A percentile compares a stretch with the other conserved stretches of the same genome.
Conservation (phyloP, 1,140 invertebrate genomes). For the Ctenoplectra terminalis region DNA sequence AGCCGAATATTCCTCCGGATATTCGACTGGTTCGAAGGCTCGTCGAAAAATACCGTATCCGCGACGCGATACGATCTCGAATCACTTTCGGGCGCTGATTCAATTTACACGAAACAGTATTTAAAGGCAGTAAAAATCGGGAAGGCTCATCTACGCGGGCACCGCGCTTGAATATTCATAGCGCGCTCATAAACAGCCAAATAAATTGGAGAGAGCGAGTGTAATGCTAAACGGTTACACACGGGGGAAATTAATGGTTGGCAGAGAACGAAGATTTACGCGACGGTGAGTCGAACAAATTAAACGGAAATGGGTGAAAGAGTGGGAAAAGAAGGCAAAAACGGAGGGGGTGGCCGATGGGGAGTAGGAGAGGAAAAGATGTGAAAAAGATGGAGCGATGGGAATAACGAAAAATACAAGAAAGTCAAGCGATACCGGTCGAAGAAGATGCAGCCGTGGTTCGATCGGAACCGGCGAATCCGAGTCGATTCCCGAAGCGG, state of each 20-base stretch:
- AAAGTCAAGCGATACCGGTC: slow-evolving; percentile 14
- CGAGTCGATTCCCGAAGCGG: slow-evolving; percentile 34
- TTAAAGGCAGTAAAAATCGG: slow-evolving; percentile 26
- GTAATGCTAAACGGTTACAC: slow-evolving; percentile 52
- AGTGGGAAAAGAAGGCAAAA: too few relatives aligned
- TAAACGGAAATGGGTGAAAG: slow-evolving; percentile 14
- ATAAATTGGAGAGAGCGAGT: slow-evolving; percentile 45
- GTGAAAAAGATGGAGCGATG: not conserved
- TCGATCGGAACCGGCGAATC: not conserved
- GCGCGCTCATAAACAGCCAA: slow-evolving; percentile 40
- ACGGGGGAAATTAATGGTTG: slow-evolving; percentile 3
- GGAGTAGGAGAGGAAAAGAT: not conserved
- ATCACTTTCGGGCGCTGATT: not conserved
- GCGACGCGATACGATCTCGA: slow-evolving; percentile 19
- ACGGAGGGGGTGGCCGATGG: too few relatives aligned
- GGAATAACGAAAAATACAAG: not conserved
- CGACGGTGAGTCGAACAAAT: slow-evolving; percentile 38
- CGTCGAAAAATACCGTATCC: not conserved
- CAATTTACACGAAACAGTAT: slow-evolving; percentile 26
- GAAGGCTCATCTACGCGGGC: not conserved
- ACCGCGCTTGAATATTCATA: slow-evolving; percentile 54
- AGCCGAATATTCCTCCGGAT: not conserved
- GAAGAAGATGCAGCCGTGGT: not conserved
- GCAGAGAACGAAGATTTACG: slow-evolving; percentile 29
- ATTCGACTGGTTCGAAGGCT: not conserved